Base-by-base conservation (phyloP, 2,113 vertebrate genomes). In the Phyllostomus discolor region DNA sequence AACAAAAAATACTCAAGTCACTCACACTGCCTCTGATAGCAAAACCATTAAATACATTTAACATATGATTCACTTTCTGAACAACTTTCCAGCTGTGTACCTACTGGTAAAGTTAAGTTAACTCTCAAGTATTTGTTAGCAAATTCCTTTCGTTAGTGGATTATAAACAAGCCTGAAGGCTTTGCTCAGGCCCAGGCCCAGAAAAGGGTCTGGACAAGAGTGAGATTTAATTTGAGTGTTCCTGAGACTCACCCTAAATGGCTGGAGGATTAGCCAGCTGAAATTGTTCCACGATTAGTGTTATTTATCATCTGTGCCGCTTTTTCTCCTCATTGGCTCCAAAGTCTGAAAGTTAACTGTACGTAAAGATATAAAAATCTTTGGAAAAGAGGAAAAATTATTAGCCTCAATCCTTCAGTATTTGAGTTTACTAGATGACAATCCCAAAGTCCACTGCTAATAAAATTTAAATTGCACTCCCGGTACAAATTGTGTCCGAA, bases 141-240 rank as follows among this genome's bases (percentile, higher is more conserved):
- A 6, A 46, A 86, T 89, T 97, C 95, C 52, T 95, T 91, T 31
- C 15, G 20, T 76, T 95, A 31, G 76, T 96, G 52, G 54, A 95
- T 92, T 95, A 79, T 97, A 97, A 98, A 96, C 89, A 97, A 93
- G 79, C 64, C 76, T 95, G 81, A 94, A 92, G 79, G 72, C 78
- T 92, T 96, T 81, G 86, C 73, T 86, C 87, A 88, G 43, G 70
- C 16, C 57, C 81, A 82, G 91, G 78, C 38, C 38, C 38, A 41
- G 38, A 35, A 95, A 94, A 95, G 75, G 64, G 62, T 69, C 62
- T 59, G 66, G 11, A 46, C 95, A 59, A 95, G 78, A 95, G 31
- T 75, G 48, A 93, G 75, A 91, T 83, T 91, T 87, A 80, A 97
- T 95, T 67, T 89, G 35, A 90, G 28, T 91, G 33, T 85, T 92